phyloP scores from a whole-genome alignment of 2,113 vertebrate genomes.

The Tachysurus vachellii region DNA sequence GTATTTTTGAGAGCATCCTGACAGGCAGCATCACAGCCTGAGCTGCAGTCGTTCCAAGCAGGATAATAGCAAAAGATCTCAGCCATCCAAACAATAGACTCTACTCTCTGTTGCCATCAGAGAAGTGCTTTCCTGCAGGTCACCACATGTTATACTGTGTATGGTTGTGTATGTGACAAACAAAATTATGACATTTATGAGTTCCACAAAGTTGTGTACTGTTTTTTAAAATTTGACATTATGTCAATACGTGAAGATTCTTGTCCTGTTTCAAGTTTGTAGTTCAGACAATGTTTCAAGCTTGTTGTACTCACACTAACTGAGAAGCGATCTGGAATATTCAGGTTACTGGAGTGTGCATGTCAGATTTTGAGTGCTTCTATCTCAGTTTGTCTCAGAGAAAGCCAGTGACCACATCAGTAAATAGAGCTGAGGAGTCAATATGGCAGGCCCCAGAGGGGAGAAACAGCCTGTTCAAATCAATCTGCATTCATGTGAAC shows the following conservation, averaged over 20 bases:
- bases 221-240: background rate
- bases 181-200: background rate
- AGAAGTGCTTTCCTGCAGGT: no score
- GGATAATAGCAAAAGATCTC: no score
- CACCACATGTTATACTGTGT: no score
- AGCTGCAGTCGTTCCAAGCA: no score
- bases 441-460: slow-evolving; percentile 45
- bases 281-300: background rate
- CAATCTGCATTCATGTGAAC: slow-evolving; percentile 45
- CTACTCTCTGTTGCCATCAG: no score
- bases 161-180: no score
- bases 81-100: no score
- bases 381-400: slow-evolving; percentile 5
- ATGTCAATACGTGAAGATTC: background rate
- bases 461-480: slow-evolving; percentile 26
- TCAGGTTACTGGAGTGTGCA: slow-evolving; percentile 3
- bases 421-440: slow-evolving; percentile 34
- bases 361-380: slow-evolving; percentile 24
- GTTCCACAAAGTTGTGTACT: background rate
- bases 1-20: no score
- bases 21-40: no score
- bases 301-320: background rate
- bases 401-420: slow-evolving; percentile 41
- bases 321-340: background rate
- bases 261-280: background rate